Percentiles rank a stretch among this genome's conserved stretches.
phyloP scores from a whole-genome alignment of 2,113 vertebrate genomes.

The Micromys minutus region DNA sequence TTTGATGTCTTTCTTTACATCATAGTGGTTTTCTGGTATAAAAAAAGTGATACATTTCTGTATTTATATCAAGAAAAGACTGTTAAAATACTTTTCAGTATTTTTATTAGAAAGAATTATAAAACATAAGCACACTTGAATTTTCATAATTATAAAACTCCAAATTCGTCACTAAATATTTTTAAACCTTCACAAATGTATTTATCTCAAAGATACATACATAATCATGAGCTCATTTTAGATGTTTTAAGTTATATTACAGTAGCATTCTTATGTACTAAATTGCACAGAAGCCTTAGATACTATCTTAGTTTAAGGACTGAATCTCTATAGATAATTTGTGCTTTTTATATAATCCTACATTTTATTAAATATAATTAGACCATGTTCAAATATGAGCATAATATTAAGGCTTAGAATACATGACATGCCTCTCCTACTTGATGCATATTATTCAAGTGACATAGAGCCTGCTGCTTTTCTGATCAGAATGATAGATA shows the following conservation, averaged over 20 bases:
- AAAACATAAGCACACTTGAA: constrained; percentile 36
- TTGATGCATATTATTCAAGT: constrained; percentile 63
- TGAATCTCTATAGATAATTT: constrained; percentile 54
- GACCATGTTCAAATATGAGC: constrained; percentile 54
- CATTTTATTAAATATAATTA: constrained; percentile 65
- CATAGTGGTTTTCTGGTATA: constrained; percentile 8
- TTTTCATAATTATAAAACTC: constrained; percentile 57
- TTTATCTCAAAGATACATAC: constrained; percentile 47
- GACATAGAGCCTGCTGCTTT: constrained; percentile 37
- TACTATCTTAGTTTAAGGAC: constrained; percentile 40
- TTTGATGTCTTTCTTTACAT: constrained; percentile 14
- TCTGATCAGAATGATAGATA: constrained; percentile 69
- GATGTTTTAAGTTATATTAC: constrained; percentile 52
- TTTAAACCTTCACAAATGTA: constrained; percentile 51
- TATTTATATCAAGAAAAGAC: constrained; percentile 32
- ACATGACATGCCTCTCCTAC: constrained; percentile 35
- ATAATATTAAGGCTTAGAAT: constrained; percentile 45
- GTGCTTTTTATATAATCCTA: constrained; percentile 49
- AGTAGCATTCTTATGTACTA: constrained; percentile 61
- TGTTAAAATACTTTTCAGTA: constrained; percentile 12
- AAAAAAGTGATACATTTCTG: constrained; percentile 47
- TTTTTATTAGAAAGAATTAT: constrained; percentile 56
- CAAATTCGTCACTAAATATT: constrained; percentile 51
- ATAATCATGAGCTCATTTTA: constrained; percentile 51
- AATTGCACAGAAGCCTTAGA: constrained; percentile 41